Conservation (phyloP, 2,113 vertebrate genomes). For the Mungos mungo region DNA sequence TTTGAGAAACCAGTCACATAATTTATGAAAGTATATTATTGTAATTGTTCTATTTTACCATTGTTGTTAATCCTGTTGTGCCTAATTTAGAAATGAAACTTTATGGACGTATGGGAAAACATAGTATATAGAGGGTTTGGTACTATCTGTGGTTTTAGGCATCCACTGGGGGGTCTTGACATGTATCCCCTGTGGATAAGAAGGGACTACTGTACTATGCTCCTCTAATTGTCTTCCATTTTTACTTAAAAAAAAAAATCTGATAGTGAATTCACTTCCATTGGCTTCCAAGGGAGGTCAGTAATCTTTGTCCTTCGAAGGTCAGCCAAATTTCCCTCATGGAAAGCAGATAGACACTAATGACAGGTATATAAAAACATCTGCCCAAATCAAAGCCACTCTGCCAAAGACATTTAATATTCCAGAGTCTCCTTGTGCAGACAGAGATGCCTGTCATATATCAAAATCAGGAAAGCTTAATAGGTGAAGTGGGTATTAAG, state of each 20-base stretch:
- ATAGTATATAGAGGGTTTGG: background rate
- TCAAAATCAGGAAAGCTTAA: constrained; percentile 70
- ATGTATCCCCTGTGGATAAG: background rate
- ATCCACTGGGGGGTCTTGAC: background rate
- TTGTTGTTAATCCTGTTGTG: background rate
- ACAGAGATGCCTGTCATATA: constrained; percentile 59
- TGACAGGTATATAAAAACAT: constrained; percentile 53
- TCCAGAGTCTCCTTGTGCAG: constrained; percentile 11
- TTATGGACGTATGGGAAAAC: background rate
- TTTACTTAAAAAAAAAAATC: background rate
- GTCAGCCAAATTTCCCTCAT: constrained; percentile 42
- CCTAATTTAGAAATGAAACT: background rate
- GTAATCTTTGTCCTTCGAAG: constrained; percentile 45
- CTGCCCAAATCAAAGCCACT: constrained; percentile 40
- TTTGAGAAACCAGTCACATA: background rate
- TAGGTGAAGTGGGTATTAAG: constrained; percentile 72
- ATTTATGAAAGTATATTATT: background rate
- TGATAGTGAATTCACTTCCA: background rate
- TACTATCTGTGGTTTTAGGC: background rate
- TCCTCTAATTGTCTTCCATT: constrained; percentile 56
- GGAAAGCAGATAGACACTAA: constrained; percentile 30
- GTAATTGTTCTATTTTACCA: background rate
- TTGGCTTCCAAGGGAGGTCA: constrained; percentile 31
- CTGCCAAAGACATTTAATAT: constrained; percentile 40
- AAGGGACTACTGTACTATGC: background rate